Conservation (phyloP, 2,888 invertebrate genomes). For the Chalcosyrphus nemorum region DNA sequence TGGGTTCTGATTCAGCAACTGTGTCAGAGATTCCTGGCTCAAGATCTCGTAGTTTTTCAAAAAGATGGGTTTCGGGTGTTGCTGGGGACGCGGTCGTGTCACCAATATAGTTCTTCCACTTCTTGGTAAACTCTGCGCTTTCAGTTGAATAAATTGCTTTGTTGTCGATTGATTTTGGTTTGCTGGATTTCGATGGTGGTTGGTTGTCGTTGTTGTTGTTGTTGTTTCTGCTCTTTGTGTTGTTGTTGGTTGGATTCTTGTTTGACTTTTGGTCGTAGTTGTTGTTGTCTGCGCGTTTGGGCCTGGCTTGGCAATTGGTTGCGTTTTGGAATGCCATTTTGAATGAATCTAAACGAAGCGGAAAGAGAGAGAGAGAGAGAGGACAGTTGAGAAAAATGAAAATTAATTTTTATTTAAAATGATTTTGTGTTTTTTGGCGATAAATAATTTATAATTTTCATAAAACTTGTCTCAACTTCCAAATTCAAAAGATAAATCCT, state of each 20-base stretch:
- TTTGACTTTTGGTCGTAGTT: slow-evolving; percentile 53
- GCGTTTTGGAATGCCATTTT: slow-evolving; percentile 63
- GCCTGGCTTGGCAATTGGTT: slow-evolving; percentile 59
- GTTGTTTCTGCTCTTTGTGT: slow-evolving; percentile 12
- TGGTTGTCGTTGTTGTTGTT: slow-evolving; percentile 35
- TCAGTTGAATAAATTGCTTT: slow-evolving; percentile 58
- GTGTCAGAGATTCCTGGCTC: slow-evolving; percentile 61
- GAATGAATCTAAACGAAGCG: slow-evolving; percentile 58
- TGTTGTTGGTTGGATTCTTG: slow-evolving; percentile 37
- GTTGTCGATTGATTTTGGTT: slow-evolving; percentile 27
- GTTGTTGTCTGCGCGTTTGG: slow-evolving; percentile 53
- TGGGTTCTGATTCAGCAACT: slow-evolving; percentile 20
- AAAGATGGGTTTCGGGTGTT: slow-evolving; percentile 28
- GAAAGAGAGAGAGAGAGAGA: not conserved
- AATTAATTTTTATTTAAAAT: not conserved
- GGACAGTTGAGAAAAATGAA: slow-evolving; percentile 37
- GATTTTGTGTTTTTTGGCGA: slow-evolving; percentile 18
- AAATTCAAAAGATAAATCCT: not conserved
- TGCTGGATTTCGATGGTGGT: slow-evolving; percentile 1
- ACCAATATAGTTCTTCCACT: slow-evolving; percentile 57
- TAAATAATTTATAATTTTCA: slow-evolving; percentile 48
- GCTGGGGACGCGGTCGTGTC: slow-evolving; percentile 8
- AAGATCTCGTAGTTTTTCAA: slow-evolving; percentile 65
- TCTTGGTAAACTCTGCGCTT: slow-evolving; percentile 35
- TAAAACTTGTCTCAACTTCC: slow-evolving; percentile 36